phyloP scores from a whole-genome alignment of 2,888 invertebrate genomes.

The Cerceris ruficornis region DNA sequence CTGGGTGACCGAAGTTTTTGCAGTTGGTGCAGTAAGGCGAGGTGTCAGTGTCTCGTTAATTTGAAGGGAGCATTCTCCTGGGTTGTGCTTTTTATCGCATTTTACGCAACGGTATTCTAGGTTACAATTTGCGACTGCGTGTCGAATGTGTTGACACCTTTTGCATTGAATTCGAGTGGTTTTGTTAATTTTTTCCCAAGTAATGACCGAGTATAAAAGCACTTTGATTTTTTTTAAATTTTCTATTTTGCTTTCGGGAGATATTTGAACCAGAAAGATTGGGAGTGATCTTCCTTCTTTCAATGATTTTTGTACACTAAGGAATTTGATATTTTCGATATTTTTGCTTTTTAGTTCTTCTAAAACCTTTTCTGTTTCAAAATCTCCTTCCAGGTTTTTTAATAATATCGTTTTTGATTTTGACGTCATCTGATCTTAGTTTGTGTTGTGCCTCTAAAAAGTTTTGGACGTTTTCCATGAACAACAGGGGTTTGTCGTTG shows the following conservation, averaged over 20 bases:
- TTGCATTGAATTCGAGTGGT: slow-evolving; percentile 50
- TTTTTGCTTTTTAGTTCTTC: not conserved
- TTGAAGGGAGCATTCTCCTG: not conserved
- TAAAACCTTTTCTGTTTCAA: slow-evolving; percentile 20
- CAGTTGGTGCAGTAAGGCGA: slow-evolving; percentile 5
- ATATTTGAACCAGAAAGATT: slow-evolving; percentile 42
- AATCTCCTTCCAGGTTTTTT: slow-evolving; percentile 39
- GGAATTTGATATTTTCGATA: slow-evolving; percentile 22
- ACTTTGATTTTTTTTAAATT: slow-evolving; percentile 36
- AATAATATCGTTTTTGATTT: slow-evolving; percentile 25
- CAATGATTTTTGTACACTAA: slow-evolving; percentile 28
- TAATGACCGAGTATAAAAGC: slow-evolving; percentile 28
- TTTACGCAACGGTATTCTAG: slow-evolving; percentile 48
- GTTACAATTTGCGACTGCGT: slow-evolving; percentile 47
- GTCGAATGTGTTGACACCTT: slow-evolving; percentile 49
- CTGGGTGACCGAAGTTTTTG: slow-evolving; percentile 1
- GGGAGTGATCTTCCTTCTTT: slow-evolving; percentile 28
- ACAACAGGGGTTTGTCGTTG: not conserved
- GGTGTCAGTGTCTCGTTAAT: not conserved
- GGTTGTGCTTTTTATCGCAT: slow-evolving; percentile 15
- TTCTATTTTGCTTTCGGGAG: slow-evolving; percentile 16
- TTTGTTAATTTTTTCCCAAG: slow-evolving; percentile 48
- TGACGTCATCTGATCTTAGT: not conserved
- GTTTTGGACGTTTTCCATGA: not conserved
- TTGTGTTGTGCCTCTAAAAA: not conserved